Evolutionary conservation across 2,888 invertebrate species (phyloP).

Genomic region (Toxonevra muliebris): DNA sequence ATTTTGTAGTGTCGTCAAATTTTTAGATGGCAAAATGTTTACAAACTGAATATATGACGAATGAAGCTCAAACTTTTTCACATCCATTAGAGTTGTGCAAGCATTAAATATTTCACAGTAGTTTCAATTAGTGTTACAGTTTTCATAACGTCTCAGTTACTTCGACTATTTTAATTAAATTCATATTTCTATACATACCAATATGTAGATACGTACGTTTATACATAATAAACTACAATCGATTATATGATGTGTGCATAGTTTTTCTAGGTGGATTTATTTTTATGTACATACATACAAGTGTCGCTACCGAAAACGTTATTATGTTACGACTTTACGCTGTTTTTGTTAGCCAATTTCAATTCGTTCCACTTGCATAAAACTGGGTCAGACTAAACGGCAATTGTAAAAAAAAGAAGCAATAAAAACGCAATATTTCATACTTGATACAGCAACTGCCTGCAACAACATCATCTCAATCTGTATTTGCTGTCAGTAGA

Average conservation of each 20-base stretch:
- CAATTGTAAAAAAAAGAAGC: constrained; percentile 12
- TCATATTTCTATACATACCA: neutral
- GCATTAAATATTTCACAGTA: no score
- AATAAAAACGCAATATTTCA: neutral
- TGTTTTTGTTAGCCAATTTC: constrained; percentile 43
- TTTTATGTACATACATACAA: constrained; percentile 4
- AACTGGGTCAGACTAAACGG: constrained; percentile 54
- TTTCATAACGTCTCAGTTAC: neutral
- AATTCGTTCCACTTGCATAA: constrained; percentile 58
- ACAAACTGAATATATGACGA: no score
- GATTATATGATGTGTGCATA: neutral
- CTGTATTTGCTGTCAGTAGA: neutral
- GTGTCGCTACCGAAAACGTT: constrained; percentile 3
- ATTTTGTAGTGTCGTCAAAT: no score
- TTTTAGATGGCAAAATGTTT: no score
- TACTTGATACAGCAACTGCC: neutral
- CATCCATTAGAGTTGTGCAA: no score
- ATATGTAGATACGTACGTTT: neutral
- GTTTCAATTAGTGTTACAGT: no score
- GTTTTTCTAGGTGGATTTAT: neutral
- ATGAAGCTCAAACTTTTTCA: no score
- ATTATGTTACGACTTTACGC: neutral
- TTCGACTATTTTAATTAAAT: neutral
- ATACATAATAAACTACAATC: neutral
- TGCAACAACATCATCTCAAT: constrained; percentile 12